Conservation (phyloP, 1,140 invertebrate genomes). For the Plectus sambesii region DNA sequence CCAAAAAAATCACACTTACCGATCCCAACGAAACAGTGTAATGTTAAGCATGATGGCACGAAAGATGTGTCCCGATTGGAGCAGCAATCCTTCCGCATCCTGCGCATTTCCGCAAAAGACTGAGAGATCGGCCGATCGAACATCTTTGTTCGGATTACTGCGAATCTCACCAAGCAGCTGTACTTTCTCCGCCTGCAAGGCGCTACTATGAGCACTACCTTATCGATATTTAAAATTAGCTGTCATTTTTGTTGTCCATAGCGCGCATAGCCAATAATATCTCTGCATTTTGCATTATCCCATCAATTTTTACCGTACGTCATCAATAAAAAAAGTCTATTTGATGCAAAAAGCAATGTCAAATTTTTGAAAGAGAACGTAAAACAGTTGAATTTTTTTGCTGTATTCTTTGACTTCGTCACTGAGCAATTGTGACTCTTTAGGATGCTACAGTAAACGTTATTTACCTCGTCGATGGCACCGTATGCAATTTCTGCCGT, state of each 20-base stretch:
- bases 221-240: slow-evolving; percentile 1
- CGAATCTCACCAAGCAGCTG: slow-evolving; percentile 73
- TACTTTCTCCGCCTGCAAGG: slow-evolving; percentile 66
- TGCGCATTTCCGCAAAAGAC: slow-evolving; percentile 63
- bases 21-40: slow-evolving; percentile 71
- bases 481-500: slow-evolving; percentile 84
- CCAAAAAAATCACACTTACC: slow-evolving; percentile 48
- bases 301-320: not conserved
- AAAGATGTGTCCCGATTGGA: slow-evolving; percentile 63
- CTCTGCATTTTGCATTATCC: not conserved
- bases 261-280: no score
- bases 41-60: slow-evolving; percentile 69
- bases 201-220: not conserved
- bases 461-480: slow-evolving; percentile 63
- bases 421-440: not conserved
- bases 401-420: no score
- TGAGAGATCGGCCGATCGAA: slow-evolving; percentile 66
- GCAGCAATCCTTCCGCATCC: slow-evolving; percentile 68
- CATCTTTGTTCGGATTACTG: slow-evolving; percentile 52
- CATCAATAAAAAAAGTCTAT: slow-evolving; percentile 2
- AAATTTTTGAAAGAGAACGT: no score
- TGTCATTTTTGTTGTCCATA: no score
- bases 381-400: no score
- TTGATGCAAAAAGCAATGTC: no score
- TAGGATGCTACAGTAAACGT: not conserved